Evolutionary conservation across 2,113 vertebrate species (phyloP), one percentile per base, ranked within the genome.

Genomic region (Melanotaenia duboulayi): DNA sequence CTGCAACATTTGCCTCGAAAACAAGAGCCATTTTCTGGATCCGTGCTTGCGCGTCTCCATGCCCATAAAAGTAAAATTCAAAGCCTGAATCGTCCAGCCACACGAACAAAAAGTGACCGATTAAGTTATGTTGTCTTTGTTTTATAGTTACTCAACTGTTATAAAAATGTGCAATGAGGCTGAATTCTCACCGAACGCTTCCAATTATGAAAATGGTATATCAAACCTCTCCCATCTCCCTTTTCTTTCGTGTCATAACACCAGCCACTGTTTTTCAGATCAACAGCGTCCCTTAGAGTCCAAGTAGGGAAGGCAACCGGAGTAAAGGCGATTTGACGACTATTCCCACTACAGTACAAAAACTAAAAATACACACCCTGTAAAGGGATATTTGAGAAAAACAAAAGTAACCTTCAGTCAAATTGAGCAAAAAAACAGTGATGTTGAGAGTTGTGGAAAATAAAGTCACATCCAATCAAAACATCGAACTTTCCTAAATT

Each of bases 221-320:
- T 39, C 12, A 0, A 37, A 8, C 32, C 19, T 39, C n/a, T n/a
- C n/a, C 35, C 17, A 13, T 20, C 19, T 22, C 11, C n/a, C 11
- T 35, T 58, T 20, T 58, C 56, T 39, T 11, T 39, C n/a, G 1
- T 14, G 32, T 19, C 35, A 22, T 20, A 39, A 58, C 17, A 58
- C 56, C 0, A 35, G 4, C 11, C 11, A 39, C 19, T 2, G 19
- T 32, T 48, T 69, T 19, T 16, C 20, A 56, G 49, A 56, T n/a
- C 65, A 71, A 61, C 57, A 71, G 68, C 57, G 68, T 71, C 68
- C 11, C 68, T 52, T 28, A 52, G 57, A 71, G 68, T 61, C 23
- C 20, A 32, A 40, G 48, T 2, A 19, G 16, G n/a, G 19, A 6
- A 48, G 16, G 17, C 1, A 48, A 48, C 8, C 44, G 4, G 17